Evolutionary conservation across 1,140 invertebrate species (phyloP).

Genomic region (Steinernema khuongi): DNA sequence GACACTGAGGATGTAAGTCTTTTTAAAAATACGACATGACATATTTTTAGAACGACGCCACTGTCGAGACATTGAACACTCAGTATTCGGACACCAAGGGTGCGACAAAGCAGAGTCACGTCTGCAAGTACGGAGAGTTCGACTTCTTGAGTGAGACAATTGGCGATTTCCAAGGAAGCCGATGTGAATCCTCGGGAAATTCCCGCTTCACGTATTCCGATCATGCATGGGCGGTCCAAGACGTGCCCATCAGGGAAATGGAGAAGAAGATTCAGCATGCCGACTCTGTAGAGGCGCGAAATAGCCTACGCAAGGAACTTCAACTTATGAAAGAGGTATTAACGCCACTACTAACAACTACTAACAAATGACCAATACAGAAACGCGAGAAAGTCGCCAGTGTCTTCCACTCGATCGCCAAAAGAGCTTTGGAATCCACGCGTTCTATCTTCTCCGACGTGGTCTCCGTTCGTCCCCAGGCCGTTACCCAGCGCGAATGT

Average conservation of each 20-base stretch:
- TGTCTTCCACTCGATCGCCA: neutral
- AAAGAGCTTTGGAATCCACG: neutral
- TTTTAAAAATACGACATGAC: neutral
- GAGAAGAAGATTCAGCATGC: neutral
- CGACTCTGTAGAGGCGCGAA: neutral
- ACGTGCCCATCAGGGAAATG: constrained; percentile 17
- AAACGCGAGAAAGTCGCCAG: constrained; percentile 23
- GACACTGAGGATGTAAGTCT: constrained; percentile 64
- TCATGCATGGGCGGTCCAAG: neutral
- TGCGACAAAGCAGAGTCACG: constrained; percentile 66
- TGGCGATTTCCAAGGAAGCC: constrained; percentile 54
- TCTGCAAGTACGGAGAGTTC: constrained; percentile 65
- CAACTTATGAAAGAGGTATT: constrained; percentile 20
- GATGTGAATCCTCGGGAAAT: neutral
- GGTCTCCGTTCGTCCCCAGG: constrained; percentile 20
- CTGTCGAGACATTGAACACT: constrained; percentile 63
- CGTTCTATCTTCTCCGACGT: constrained; percentile 18
- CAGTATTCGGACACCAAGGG: constrained; percentile 65
- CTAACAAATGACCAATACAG: neutral
- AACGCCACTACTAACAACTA: neutral
- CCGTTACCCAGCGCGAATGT: constrained; percentile 40
- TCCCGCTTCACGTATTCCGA: neutral
- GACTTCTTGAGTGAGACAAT: constrained; percentile 50
- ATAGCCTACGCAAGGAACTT: neutral
- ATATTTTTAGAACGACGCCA: constrained; percentile 62